Evolutionary conservation across 2,797 vertebrate genomes (phyloP).

Genomic region (Neopelma chrysocephalum): DNA sequence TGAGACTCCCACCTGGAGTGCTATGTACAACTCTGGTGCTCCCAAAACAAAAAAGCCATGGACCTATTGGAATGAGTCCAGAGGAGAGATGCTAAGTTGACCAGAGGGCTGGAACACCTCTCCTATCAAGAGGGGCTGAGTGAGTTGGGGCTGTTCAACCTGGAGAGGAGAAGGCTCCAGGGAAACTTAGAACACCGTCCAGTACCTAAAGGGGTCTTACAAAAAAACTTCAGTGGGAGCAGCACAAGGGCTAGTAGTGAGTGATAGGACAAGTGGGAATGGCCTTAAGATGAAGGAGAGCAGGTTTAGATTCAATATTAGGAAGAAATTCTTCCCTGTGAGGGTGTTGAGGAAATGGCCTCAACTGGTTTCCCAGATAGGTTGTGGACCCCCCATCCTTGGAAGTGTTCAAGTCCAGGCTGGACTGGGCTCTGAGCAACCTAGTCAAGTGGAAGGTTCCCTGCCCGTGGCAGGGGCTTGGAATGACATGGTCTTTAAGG

Average conservation of each 20-base stretch:
- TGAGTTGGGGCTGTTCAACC: background rate
- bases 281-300: background rate
- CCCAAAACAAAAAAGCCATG: rapidly evolving
- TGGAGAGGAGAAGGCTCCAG: background rate
- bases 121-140: rapidly evolving
- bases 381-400: background rate
- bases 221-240: background rate
- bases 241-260: background rate
- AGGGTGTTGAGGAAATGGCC: background rate
- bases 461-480: background rate
- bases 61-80: too few species aligned
- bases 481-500: background rate
- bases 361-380: background rate
- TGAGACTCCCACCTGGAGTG: background rate
- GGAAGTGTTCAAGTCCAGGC: background rate
- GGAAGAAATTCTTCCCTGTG: background rate
- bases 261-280: background rate
- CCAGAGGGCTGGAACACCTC: background rate
- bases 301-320: background rate
- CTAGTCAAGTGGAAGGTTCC: background rate
- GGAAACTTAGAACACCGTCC: background rate
- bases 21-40: background rate
- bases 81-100: background rate
- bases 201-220: background rate
- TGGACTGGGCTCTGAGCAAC: background rate